A percentile compares a stretch with the other conserved stretches of the same genome.
These are phyloP conservation scores for Amia ocellicauda DNA, from an alignment of 2,113 vertebrate species.

Conservation along the genomic window DNA sequence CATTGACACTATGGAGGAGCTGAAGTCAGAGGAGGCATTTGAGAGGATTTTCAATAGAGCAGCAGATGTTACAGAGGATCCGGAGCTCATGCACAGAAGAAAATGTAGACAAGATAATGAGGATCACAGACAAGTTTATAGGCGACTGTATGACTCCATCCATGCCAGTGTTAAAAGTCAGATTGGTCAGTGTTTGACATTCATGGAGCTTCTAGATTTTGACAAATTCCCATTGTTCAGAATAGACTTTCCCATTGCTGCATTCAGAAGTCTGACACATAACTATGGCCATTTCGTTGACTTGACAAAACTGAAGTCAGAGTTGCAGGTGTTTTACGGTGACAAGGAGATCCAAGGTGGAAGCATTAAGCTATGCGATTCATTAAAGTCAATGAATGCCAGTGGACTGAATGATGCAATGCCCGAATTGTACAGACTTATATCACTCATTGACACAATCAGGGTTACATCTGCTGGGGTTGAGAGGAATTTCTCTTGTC, in stretches of 20 bases:
- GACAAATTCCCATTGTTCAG: background rate
- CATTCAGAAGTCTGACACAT: background rate
- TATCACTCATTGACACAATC: background rate
- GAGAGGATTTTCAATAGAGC: too few species aligned
- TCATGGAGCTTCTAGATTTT: conserved; percentile 17
- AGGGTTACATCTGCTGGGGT: background rate
- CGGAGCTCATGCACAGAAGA: too few species aligned
- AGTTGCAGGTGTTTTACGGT: conserved; percentile 8
- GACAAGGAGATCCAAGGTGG: background rate
- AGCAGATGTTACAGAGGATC: too few species aligned
- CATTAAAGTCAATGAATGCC: background rate
- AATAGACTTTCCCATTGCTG: background rate
- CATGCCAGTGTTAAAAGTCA: background rate
- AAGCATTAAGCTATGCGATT: conserved; percentile 4
- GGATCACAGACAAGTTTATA: too few species aligned
- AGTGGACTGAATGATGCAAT: too few species aligned
- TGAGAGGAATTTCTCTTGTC: too few species aligned
- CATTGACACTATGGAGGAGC: background rate
- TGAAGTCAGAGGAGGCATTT: conserved; percentile 9
- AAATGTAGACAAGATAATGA: too few species aligned
- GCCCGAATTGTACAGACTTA: too few species aligned
- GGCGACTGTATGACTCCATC: conserved; percentile 1
- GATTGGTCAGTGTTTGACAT: background rate
- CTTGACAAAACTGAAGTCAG: background rate
- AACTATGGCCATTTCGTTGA: conserved; percentile 12